Evolutionary conservation across 2,113 vertebrate species (phyloP).

Genomic region (Cynopterus brachyotis): DNA sequence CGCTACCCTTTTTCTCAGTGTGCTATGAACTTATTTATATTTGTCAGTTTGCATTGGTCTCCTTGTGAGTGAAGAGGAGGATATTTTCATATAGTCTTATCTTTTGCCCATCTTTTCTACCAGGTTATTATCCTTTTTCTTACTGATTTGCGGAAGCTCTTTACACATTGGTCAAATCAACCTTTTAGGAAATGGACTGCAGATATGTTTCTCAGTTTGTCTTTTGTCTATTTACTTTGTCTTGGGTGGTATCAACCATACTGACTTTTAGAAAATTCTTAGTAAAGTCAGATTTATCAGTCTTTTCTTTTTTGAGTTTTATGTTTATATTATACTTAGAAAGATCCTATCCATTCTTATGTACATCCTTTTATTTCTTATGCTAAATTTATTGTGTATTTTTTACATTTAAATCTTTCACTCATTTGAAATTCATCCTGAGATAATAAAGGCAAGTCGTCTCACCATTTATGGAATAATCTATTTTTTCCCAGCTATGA

Average conservation of each 20-base stretch:
- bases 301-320: neutral
- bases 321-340: neutral
- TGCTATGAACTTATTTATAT: neutral
- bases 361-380: neutral
- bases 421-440: neutral
- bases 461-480: neutral
- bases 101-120: neutral
- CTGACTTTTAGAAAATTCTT: neutral
- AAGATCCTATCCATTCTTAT: neutral
- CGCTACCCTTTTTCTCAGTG: neutral
- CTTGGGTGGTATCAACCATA: neutral
- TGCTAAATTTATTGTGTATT: neutral
- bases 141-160: neutral
- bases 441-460: neutral
- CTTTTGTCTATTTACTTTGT: neutral
- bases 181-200: neutral
- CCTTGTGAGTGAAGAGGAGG: neutral
- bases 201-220: neutral
- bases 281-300: neutral
- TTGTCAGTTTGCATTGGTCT: neutral
- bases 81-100: neutral
- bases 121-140: neutral
- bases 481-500: neutral
- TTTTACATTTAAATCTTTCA: conserved; percentile 6
- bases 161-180: neutral